Evolutionary conservation across 2,113 vertebrate species (phyloP).

Genomic region (Bos taurus): DNA sequence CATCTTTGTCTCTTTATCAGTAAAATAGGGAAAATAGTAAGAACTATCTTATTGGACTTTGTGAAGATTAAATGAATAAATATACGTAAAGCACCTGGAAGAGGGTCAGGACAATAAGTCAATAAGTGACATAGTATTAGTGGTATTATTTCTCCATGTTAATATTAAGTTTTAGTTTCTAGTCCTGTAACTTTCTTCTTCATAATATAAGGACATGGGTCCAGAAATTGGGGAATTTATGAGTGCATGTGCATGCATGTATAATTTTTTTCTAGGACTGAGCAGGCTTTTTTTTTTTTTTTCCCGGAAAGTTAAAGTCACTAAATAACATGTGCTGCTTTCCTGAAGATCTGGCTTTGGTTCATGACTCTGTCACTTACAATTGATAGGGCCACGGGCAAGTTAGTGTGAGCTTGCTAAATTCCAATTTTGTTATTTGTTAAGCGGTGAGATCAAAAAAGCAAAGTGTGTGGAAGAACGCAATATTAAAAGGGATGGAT

Average conservation of each 20-base stretch:
- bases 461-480: not conserved
- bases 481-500: not conserved
- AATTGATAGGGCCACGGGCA: not conserved
- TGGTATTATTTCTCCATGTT: not conserved
- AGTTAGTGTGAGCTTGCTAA: not conserved
- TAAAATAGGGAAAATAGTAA: not conserved
- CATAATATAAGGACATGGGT: not conserved
- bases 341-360: not conserved
- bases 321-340: not conserved
- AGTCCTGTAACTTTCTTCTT: not conserved
- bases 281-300: conserved; percentile 40
- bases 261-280: not conserved
- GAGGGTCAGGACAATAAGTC: not conserved
- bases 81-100: not conserved
- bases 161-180: not conserved
- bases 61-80: not conserved
- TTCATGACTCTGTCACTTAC: not conserved
- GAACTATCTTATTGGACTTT: not conserved
- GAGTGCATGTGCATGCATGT: not conserved
- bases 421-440: not conserved
- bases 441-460: not conserved
- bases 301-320: not conserved
- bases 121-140: not conserved
- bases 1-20: not conserved
- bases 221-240: not conserved